These are phyloP conservation scores for Lepetodrilus schrolli DNA, from an alignment of 2,888 invertebrate species.

Conservation along the genomic window DNA sequence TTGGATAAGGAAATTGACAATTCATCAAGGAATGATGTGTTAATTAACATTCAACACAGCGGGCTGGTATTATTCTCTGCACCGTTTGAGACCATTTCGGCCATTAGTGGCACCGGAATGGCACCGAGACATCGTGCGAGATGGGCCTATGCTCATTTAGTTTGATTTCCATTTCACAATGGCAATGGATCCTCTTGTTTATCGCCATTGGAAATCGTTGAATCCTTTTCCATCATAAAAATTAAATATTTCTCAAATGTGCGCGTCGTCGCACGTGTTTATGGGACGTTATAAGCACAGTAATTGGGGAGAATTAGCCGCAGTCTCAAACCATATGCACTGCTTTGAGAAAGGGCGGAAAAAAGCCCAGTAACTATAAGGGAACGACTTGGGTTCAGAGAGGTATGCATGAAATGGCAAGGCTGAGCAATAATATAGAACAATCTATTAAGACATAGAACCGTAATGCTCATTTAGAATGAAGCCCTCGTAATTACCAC, in stretches of 20 bases:
- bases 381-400: background rate
- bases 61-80: slow-evolving; percentile 1
- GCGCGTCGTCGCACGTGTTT: background rate
- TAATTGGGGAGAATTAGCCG: slow-evolving; percentile 20
- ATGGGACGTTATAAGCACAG: background rate
- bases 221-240: slow-evolving; percentile 14
- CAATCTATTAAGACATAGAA: slow-evolving; percentile 25
- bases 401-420: slow-evolving; percentile 20
- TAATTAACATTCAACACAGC: slow-evolving; percentile 21
- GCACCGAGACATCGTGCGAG: slow-evolving; percentile 1
- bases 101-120: slow-evolving; percentile 15
- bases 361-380: slow-evolving; percentile 14
- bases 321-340: slow-evolving; percentile 10
- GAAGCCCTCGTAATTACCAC: background rate
- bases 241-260: slow-evolving; percentile 26
- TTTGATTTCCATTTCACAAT: background rate
- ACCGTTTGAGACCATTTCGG: slow-evolving; percentile 14
- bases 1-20: slow-evolving; percentile 26
- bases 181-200: slow-evolving; percentile 8
- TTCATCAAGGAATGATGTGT: slow-evolving; percentile 18
- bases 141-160: slow-evolving; percentile 14
- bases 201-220: slow-evolving; percentile 23
- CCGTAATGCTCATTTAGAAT: slow-evolving; percentile 3
- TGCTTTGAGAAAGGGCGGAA: slow-evolving; percentile 18
- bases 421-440: slow-evolving; percentile 6